Base-by-base conservation (phyloP, 2,888 invertebrate species). In the Pseudococcus viburni region DNA sequence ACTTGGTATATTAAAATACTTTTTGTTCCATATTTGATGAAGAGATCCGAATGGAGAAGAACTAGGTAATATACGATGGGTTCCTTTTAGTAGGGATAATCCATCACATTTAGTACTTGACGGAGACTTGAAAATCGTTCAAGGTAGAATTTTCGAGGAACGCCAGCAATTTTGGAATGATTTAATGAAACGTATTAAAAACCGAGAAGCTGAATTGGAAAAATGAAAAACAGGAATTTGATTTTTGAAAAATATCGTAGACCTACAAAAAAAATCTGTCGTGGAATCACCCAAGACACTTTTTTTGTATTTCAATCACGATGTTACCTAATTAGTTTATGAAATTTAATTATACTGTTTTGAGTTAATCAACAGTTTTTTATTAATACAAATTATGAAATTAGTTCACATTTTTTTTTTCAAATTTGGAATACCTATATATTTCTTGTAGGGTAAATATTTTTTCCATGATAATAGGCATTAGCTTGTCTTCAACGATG, bases 41-140 rank as follows among this genome's bases (percentile, higher is more conserved):
- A 51, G 73, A 1, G 73, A 73, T 73, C 73, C 73, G 0, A 73
- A 73, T n/a, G 73, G 73, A 15, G 73, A 73, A 26, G 73, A 73
- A 33, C 5, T 73, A 5, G 33, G 17, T 33, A 8, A 73, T 17
- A 17, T 73, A 7, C 3, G 11, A 3, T 73, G 73, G 73, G 17
- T 9, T 33, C 73, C 73, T 4, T 73, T 73, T 8, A 33, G 0
- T 5, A 0, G 4, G 0, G 17, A 73, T 15, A 12, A 73, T 33
- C 73, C 73, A 1, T 33, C 73, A 17, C 33, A 73, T 33, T 33
- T 73, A 33, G 1, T 73, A 7, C 4, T 73, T 4, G 33, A 33
- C 15, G 73, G 15, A 19, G 17, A 33, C 8, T 17, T 73, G 7
- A 33, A 33, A 33, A 73, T 73, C 33, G 33, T 73, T 33, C 26